phyloP scores from a whole-genome alignment of 2,888 invertebrate genomes.

The Diaprepes abbreviatus region DNA sequence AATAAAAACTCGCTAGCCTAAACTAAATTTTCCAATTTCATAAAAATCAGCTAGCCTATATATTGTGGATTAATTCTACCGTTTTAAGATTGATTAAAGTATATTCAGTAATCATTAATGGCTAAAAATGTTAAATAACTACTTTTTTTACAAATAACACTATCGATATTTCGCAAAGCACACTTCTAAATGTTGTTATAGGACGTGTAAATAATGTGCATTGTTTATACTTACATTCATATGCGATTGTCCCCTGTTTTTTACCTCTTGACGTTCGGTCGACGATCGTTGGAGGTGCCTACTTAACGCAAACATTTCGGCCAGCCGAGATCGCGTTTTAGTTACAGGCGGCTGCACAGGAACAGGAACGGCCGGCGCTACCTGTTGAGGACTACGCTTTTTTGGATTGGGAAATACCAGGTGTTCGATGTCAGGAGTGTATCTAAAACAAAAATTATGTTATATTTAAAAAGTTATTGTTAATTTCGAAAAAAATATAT shows the following conservation, averaged over 20 bases:
- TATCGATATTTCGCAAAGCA: too few relatives aligned
- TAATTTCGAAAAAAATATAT: too few relatives aligned
- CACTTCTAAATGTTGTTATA: too few relatives aligned
- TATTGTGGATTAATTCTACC: too few relatives aligned
- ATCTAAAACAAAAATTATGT: slow-evolving; percentile 44
- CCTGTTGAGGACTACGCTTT: slow-evolving; percentile 64
- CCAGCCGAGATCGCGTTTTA: slow-evolving; percentile 68
- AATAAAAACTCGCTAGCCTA: too few relatives aligned
- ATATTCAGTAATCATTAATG: too few relatives aligned
- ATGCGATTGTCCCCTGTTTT: slow-evolving; percentile 55
- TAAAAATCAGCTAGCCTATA: too few relatives aligned
- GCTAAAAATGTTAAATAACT: too few relatives aligned
- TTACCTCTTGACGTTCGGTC: slow-evolving; percentile 60
- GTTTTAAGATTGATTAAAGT: too few relatives aligned
- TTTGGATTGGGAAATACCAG: slow-evolving; percentile 71
- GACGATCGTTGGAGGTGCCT: slow-evolving; percentile 66
- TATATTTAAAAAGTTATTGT: neutral
- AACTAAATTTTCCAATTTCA: too few relatives aligned
- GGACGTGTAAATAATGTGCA: too few relatives aligned
- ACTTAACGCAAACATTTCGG: slow-evolving; percentile 71
- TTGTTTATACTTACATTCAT: slow-evolving; percentile 60
- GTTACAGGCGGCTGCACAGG: slow-evolving; percentile 42
- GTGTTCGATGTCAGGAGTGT: slow-evolving; percentile 71
- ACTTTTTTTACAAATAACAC: too few relatives aligned
- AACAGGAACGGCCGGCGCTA: slow-evolving; percentile 63